Evolutionary conservation across 2,888 invertebrate species (phyloP), one percentile per base, ranked within the genome.

Genomic region (Physocephala rufipes): DNA sequence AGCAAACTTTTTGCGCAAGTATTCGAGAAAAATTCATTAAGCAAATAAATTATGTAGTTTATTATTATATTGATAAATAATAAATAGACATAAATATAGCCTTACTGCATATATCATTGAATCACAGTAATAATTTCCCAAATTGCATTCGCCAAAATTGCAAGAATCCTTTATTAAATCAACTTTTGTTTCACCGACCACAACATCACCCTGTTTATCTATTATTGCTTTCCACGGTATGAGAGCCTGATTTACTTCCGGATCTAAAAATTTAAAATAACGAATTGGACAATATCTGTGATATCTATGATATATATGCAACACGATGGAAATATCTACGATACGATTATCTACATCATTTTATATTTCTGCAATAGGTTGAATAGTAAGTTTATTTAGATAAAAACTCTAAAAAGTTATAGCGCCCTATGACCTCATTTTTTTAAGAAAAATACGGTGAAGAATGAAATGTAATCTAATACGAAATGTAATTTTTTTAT

Each of bases 61-160:
- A 55, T 36, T 47, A 55, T 61, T 19, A n/a, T n/a, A n/a, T n/a
- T n/a, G n/a, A n/a, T 13, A 15, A 5, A 58, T 9, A 36, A 30
- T 15, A 58, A 47, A 19, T 30, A 43, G 16, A 12, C 4, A 30
- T 43, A 45, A 36, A 36, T 36, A 36, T 36, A 36, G 5, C 82
- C 89, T 85, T 83, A 92, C 92, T 70, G 88, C 80, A 79, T 91
- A 86, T 74, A 93, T 86, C 86, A 91, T 90, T 0, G 93, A 90
- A 75, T 94, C 93, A 45, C 92, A 89, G 66, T 93, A 87, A 30
- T 93, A 89, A 81, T 90, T 91, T 30, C 93, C 95, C 63, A 94
- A 84, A 78, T 91, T 92, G 79, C 94, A 95, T 83, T 95, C 94
- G 0, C 79, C 80, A 13, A 86, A 85, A 1, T 89, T 80, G 77